Conservation (phyloP, 1,140 invertebrate genomes). For the Caenorhabditis briggsae region DNA sequence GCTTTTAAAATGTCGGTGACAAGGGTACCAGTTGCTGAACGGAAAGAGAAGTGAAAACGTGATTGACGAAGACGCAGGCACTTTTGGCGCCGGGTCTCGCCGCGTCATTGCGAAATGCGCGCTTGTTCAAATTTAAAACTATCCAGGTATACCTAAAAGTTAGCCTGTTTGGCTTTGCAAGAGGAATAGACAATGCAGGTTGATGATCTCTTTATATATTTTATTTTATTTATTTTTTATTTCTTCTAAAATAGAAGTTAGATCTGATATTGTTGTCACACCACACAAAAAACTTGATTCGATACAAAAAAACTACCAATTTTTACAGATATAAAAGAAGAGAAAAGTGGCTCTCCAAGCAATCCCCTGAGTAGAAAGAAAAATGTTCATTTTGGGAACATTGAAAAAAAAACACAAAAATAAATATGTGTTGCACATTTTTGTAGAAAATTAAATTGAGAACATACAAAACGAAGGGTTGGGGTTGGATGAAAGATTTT, state of each 20-base stretch:
- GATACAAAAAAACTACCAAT: neutral
- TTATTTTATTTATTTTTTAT: no score
- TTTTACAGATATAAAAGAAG: neutral
- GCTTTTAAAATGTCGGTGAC: neutral
- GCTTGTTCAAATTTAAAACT: neutral
- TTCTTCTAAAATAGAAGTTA: no score
- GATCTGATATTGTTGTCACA: constrained; percentile 29
- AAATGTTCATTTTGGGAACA: constrained; percentile 53
- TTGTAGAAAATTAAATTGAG: constrained; percentile 31
- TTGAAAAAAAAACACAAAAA: constrained; percentile 2
- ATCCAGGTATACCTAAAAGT: neutral
- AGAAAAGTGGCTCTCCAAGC: neutral
- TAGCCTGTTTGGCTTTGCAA: no score
- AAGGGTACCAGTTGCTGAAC: neutral
- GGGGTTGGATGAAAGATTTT: constrained; percentile 5
- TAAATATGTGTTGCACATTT: neutral
- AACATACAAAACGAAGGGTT: constrained; percentile 20
- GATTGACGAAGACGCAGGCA: constrained; percentile 25
- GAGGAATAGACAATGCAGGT: no score
- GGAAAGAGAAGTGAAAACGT: constrained; percentile 5
- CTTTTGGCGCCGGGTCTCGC: neutral
- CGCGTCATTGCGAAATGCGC: constrained; percentile 19
- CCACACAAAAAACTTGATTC: neutral
- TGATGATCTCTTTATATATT: no score
- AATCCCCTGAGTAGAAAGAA: constrained; percentile 43